Base-by-base conservation (phyloP, 2,113 vertebrate genomes). In the Asarcornis scutulata region DNA sequence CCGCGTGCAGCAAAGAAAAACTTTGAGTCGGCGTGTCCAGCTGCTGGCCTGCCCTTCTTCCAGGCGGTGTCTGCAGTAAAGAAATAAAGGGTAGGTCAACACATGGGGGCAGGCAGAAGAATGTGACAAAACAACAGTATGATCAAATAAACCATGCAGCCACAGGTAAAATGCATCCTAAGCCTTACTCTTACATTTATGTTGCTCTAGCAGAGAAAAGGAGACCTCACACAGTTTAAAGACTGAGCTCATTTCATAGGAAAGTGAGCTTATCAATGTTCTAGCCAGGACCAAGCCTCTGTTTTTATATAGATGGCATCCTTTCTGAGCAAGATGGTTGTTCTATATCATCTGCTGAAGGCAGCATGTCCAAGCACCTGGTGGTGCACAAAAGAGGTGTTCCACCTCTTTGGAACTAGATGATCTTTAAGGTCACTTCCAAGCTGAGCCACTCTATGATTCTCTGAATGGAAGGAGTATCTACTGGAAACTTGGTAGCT, bases 21-120 rank as follows among this genome's bases (percentile, higher is more conserved):
- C 99, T 60, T 99, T 99, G 32, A 99, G 98, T 60, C 99, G 98
- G 67, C 99, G 98, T 4, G 99, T 99, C 99, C 99, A 99, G 97
- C 99, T 99, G 98, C 99, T 99, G 97, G 99, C 99, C 90, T 99
- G 99, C 20, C 99, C 99, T 82, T 99, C 99, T 89, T 99, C 99
- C 83, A 99, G 96, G 67, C 99, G 98, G 97, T 99, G 99, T 91
- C 99, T 99, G 64, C 63, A 64, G 31, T 17, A 64, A 42, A 44
- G 32, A 72, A 74, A 79, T 1, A 32, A 29, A 93, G 34, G 67
- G 68, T 25, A 42, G 14, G 63, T 1, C 25, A 2, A 25, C 25
- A 60, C 0, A 7, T 84, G 44, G 83, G 60, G 17, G 36, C 31
- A 32, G 60, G 76, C 66, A 91, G 46, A 23, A 86, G 34, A 74